Evolutionary conservation across 2,888 invertebrate genomes (phyloP).

Genomic region (Tricholauxania praeusta): DNA sequence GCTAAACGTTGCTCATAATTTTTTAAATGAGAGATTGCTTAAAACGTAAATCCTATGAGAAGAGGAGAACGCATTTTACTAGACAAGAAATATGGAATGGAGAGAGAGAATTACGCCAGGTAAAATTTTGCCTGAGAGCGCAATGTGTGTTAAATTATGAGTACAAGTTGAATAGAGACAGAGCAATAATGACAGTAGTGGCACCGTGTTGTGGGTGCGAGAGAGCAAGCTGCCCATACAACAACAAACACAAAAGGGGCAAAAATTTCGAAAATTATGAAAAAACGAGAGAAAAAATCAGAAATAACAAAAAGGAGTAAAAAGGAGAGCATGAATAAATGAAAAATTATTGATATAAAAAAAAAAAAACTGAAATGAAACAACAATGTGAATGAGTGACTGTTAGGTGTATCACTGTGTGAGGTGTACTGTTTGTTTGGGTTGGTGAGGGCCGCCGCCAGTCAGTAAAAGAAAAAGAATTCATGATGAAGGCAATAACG

Average conservation of each 20-base stretch:
- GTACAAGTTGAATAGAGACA: background rate
- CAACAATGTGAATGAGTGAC: constrained; percentile 17
- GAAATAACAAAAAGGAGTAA: constrained; percentile 40
- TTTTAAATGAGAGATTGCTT: background rate
- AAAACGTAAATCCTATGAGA: too few species aligned
- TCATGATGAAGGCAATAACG: constrained; percentile 9
- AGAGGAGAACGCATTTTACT: too few species aligned
- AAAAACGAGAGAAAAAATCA: constrained; percentile 27
- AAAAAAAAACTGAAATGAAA: constrained; percentile 15
- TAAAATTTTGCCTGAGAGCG: background rate
- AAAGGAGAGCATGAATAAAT: constrained; percentile 43
- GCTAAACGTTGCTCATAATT: constrained; percentile 10
- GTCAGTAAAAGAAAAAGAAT: constrained; percentile 26
- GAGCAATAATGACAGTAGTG: background rate
- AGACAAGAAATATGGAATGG: background rate
- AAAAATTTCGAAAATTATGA: constrained; percentile 16
- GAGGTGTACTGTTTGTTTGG: constrained; percentile 31
- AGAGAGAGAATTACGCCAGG: constrained; percentile 1
- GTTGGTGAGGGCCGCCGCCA: constrained; percentile 18
- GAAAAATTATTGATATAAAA: constrained; percentile 23
- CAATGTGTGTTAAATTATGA: constrained; percentile 1
- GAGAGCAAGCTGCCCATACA: constrained; percentile 14
- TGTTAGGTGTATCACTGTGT: constrained; percentile 24
- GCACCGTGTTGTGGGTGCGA: background rate
- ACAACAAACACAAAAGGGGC: background rate